Percentiles rank a stretch among this genome's conserved stretches.
Evolutionary conservation across 2,113 vertebrate genomes (phyloP).

Genomic region (Ploceus nigricollis): DNA sequence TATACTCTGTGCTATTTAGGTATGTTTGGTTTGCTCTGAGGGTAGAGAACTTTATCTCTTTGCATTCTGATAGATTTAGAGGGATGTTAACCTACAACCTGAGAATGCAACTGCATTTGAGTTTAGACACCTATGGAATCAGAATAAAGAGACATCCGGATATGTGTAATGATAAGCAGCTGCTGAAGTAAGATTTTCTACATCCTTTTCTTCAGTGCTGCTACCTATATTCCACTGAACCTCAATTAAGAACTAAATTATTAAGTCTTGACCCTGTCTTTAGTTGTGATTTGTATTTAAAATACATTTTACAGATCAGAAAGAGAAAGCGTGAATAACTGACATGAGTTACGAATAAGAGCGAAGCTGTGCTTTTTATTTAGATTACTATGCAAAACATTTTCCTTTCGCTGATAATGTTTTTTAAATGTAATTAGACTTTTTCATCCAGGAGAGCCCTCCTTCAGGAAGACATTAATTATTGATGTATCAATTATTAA

Average conservation of each 20-base stretch:
- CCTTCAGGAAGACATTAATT: neutral
- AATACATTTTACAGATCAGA: neutral
- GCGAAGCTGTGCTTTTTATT: neutral
- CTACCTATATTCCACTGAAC: slow-evolving; percentile 3
- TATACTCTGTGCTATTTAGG: neutral
- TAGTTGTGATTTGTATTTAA: slow-evolving; percentile 30
- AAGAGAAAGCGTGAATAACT: neutral
- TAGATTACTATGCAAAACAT: slow-evolving; percentile 31
- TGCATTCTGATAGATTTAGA: neutral
- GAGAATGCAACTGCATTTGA: neutral
- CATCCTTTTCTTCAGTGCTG: neutral
- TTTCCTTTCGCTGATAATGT: slow-evolving; percentile 5
- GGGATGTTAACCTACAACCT: neutral
- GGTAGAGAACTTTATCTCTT: neutral
- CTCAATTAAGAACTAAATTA: slow-evolving; percentile 43
- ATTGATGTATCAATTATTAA: neutral
- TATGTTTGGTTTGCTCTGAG: neutral
- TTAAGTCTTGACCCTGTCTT: slow-evolving; percentile 12
- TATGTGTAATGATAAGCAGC: neutral
- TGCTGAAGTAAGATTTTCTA: slow-evolving; percentile 26
- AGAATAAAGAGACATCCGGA: slow-evolving; percentile 10
- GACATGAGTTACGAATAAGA: neutral
- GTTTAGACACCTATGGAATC: neutral
- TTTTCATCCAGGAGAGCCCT: neutral
- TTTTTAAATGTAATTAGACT: neutral